phyloP scores from a whole-genome alignment of 2,797 vertebrate species.

The Pampus argenteus region DNA sequence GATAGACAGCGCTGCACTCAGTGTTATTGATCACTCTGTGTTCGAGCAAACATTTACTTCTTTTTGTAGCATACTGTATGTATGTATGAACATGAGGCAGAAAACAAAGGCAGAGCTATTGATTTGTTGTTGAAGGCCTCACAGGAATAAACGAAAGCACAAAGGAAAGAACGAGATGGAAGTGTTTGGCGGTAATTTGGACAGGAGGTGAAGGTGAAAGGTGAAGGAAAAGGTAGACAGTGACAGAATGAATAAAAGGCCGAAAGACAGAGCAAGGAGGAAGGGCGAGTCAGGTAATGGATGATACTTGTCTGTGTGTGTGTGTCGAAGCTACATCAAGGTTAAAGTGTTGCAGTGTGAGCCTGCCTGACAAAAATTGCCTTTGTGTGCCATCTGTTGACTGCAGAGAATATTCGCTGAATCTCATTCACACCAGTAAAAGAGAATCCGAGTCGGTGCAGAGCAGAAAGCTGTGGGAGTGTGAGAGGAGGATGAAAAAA shows the following conservation, averaged over 20 bases:
- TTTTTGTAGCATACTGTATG: conserved; percentile 6
- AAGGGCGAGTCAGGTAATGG: background rate
- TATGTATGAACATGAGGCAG: conserved; percentile 22
- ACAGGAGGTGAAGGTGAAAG: background rate
- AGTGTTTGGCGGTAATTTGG: background rate
- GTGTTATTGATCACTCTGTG: conserved; percentile 57
- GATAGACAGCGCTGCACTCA: conserved; percentile 54
- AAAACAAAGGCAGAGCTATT: conserved; percentile 21
- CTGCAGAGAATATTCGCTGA: conserved; percentile 52
- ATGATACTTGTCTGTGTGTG: background rate
- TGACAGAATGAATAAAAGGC: background rate
- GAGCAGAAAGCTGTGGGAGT: conserved; percentile 57
- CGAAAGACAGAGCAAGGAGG: background rate
- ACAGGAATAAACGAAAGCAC: conserved; percentile 3
- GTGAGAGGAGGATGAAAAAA: conserved; percentile 56
- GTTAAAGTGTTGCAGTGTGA: conserved; percentile 64
- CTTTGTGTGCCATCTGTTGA: conserved; percentile 74
- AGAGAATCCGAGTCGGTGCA: conserved; percentile 30
- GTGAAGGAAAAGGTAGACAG: background rate
- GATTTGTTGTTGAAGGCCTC: conserved; percentile 18
- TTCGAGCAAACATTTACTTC: conserved; percentile 28
- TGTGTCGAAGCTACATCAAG: conserved; percentile 51
- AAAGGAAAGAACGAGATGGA: background rate
- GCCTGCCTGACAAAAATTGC: conserved; percentile 40
- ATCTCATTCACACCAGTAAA: conserved; percentile 52